Percentiles rank a stretch among this genome's conserved stretches.
Conservation (phyloP, 2,797 vertebrate genomes). For the Sphenodon punctatus region DNA sequence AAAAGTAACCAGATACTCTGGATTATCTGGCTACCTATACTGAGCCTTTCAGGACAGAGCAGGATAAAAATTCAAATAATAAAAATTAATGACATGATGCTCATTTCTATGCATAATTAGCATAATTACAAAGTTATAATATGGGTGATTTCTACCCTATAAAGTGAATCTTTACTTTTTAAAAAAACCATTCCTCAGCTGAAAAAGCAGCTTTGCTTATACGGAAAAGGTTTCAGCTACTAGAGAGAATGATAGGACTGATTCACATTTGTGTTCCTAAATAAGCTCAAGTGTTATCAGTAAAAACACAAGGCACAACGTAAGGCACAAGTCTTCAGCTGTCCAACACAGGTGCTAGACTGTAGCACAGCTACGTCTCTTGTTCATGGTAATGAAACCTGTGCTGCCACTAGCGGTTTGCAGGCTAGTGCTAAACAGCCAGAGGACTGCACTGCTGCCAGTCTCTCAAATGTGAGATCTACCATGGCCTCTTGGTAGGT, state of each 20-base stretch:
- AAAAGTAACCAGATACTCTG: too few relatives aligned
- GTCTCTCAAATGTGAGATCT: neutral
- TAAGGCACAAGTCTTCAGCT: neutral
- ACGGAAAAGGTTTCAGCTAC: neutral
- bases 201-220: neutral
- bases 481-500: too few relatives aligned
- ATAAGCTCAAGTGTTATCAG: neutral
- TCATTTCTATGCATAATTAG: neutral
- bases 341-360: neutral
- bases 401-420: neutral
- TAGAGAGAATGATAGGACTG: neutral
- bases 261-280: neutral
- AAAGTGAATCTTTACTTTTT: neutral
- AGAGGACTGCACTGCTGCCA: neutral
- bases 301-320: neutral
- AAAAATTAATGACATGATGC: too few relatives aligned
- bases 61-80: too few relatives aligned
- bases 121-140: neutral
- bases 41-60: too few relatives aligned
- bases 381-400: neutral
- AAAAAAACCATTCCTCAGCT: neutral
- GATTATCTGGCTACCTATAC: too few relatives aligned
- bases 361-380: neutral
- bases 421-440: too few relatives aligned
- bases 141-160: too few relatives aligned